Evolutionary conservation across 2,113 vertebrate genomes (phyloP).

Genomic region (Limanda limanda): DNA sequence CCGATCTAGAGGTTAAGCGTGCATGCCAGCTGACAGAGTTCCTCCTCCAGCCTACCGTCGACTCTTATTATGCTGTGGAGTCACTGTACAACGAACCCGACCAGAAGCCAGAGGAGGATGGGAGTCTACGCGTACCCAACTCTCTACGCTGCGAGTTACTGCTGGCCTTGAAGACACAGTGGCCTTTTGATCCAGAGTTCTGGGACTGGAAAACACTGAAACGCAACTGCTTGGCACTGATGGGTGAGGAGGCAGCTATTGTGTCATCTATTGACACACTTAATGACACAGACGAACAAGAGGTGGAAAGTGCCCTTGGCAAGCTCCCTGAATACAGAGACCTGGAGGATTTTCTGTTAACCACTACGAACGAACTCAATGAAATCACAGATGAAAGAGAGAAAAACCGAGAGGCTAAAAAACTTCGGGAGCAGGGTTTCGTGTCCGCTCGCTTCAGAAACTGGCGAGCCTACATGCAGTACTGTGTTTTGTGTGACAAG

Average conservation of each 20-base stretch:
- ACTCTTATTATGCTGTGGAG: conserved; percentile 98
- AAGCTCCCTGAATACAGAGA: conserved; percentile 87
- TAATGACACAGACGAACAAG: conserved; percentile 93
- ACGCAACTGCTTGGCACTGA: conserved; percentile 95
- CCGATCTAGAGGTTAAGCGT: conserved; percentile 97
- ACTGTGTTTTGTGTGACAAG: conserved; percentile 98
- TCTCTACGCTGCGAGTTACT: conserved; percentile 97
- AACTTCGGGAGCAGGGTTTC: conserved; percentile 93
- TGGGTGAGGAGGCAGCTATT: conserved; percentile 98
- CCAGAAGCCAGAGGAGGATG: conserved; percentile 97
- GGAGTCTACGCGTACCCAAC: conserved; percentile 97
- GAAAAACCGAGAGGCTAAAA: conserved; percentile 95
- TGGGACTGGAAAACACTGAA: conserved; percentile 99
- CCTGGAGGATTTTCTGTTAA: conserved; percentile 87
- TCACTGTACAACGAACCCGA: conserved; percentile 98
- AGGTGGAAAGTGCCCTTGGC: conserved; percentile 81
- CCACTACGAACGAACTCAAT: conserved; percentile 87
- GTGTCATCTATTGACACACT: conserved; percentile 97
- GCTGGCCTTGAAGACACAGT: conserved; percentile 98
- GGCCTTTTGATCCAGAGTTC: conserved; percentile 99
- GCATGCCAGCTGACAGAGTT: conserved; percentile 99
- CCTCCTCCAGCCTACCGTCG: conserved; percentile 96
- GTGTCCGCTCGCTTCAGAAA: conserved; percentile 98
- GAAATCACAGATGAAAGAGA: conserved; percentile 89
- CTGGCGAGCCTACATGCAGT: conserved; percentile 99